A percentile compares a stretch with the other conserved stretches of the same genome.
phyloP scores from a whole-genome alignment of 1,140 invertebrate genomes.

The Choristoneura fumiferana region DNA sequence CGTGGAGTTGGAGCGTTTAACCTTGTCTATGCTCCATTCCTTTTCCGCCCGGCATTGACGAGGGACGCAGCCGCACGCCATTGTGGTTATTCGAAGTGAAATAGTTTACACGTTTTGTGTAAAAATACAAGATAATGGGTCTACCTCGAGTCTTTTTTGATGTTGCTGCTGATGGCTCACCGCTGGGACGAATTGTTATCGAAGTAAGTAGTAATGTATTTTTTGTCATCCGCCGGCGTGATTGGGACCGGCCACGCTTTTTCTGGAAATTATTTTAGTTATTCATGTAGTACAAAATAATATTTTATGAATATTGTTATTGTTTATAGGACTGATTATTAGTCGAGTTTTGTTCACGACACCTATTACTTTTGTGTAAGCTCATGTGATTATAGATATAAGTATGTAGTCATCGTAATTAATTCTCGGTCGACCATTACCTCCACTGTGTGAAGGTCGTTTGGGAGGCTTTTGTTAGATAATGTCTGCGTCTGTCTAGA shows the following conservation, averaged over 20 bases:
- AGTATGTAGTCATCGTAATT: constrained; percentile 30
- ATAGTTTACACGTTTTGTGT: constrained; percentile 36
- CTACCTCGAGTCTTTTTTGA: constrained; percentile 94
- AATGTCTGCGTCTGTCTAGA: neutral
- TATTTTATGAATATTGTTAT: too few relatives aligned
- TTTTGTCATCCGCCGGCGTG: constrained; percentile 57
- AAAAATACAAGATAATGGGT: constrained; percentile 82
- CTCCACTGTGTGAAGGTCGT: constrained; percentile 21
- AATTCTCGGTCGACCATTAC: constrained; percentile 22
- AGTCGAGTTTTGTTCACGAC: too few relatives aligned
- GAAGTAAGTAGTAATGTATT: constrained; percentile 84
- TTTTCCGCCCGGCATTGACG: constrained; percentile 70
- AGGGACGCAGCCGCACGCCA: constrained; percentile 65
- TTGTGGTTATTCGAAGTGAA: constrained; percentile 42
- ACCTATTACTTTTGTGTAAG: constrained; percentile 12
- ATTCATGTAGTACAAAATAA: too few relatives aligned
- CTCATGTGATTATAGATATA: constrained; percentile 27
- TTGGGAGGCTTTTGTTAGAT: constrained; percentile 8
- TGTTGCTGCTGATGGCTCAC: constrained; percentile 88
- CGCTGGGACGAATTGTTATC: constrained; percentile 93
- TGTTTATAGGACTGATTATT: too few relatives aligned
- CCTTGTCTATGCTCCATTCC: constrained; percentile 34
- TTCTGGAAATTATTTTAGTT: constrained; percentile 24
- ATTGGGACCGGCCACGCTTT: constrained; percentile 60
- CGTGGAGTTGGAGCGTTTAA: neutral